phyloP scores from a whole-genome alignment of 1,140 invertebrate species.

The Drosophila sp. region DNA sequence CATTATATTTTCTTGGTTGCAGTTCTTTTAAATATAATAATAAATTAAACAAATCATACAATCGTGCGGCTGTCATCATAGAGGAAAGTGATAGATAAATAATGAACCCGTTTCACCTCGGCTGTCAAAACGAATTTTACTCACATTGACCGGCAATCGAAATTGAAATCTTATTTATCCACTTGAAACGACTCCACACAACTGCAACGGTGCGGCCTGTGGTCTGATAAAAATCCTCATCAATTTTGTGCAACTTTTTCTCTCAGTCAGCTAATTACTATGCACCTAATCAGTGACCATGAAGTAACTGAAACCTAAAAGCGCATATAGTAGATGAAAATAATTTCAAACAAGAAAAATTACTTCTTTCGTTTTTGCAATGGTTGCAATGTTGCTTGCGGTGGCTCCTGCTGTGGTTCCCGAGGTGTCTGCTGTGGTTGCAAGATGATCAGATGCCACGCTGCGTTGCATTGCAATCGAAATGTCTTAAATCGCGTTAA shows the following conservation, averaged over 20 bases:
- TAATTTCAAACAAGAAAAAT: conserved; percentile 2
- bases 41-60: not conserved
- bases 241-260: conserved; percentile 55
- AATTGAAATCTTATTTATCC: conserved; percentile 42
- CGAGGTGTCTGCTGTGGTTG: conserved; percentile 11
- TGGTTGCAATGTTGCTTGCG: not conserved
- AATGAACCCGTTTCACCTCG: conserved; percentile 34
- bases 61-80: conserved; percentile 8
- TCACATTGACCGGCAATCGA: conserved; percentile 35
- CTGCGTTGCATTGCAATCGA: not conserved
- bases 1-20: no score
- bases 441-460: conserved; percentile 4
- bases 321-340: conserved; percentile 30
- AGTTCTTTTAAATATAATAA: no score
- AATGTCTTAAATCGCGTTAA: conserved; percentile 5
- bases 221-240: conserved; percentile 59
- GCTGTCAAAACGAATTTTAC: conserved; percentile 19
- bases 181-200: conserved; percentile 23
- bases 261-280: conserved; percentile 60
- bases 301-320: conserved; percentile 60
- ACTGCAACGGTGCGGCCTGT: not conserved
- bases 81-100: conserved; percentile 10
- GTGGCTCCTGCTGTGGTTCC: conserved; percentile 9
- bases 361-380: conserved; percentile 10
- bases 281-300: conserved; percentile 79